Evolutionary conservation across 2,113 vertebrate genomes (phyloP).

Genomic region (Sorex fumeus): DNA sequence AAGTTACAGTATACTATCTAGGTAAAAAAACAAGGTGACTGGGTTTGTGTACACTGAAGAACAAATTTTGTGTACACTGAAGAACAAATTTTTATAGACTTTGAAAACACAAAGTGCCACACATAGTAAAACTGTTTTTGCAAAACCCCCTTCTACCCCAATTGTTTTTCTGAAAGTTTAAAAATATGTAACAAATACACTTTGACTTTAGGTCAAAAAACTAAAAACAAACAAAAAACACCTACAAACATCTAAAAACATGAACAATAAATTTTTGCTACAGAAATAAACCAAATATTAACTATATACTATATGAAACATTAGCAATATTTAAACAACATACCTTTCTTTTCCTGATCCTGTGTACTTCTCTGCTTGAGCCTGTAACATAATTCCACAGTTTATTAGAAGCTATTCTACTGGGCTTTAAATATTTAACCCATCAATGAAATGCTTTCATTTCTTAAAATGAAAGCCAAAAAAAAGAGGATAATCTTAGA

Average conservation of each 20-base stretch:
- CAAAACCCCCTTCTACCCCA: background rate
- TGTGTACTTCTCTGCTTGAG: slow-evolving; percentile 74
- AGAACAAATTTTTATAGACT: slow-evolving; percentile 31
- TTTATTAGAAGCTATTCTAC: background rate
- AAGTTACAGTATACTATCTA: background rate
- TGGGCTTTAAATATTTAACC: slow-evolving; percentile 55
- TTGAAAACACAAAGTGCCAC: slow-evolving; percentile 28
- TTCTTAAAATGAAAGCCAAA: slow-evolving; percentile 56
- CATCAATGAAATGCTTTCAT: slow-evolving; percentile 21
- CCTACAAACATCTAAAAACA: slow-evolving; percentile 43
- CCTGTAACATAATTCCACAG: slow-evolving; percentile 82
- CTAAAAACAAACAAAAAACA: background rate
- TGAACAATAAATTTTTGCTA: background rate
- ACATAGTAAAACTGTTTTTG: background rate
- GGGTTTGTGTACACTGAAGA: slow-evolving; percentile 15
- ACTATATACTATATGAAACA: slow-evolving; percentile 13
- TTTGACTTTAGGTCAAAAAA: background rate
- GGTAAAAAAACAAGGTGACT: slow-evolving; percentile 29
- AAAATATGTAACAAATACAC: slow-evolving; percentile 16
- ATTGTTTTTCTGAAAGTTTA: background rate
- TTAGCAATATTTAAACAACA: slow-evolving; percentile 49
- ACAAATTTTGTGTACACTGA: background rate
- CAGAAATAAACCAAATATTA: slow-evolving; percentile 58
- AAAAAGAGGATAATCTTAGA: slow-evolving; percentile 30
- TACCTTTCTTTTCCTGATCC: slow-evolving; percentile 86